A percentile compares a stretch with the other conserved stretches of the same genome.
Conservation (phyloP, 2,113 vertebrate species). For the Setophaga petechia region DNA sequence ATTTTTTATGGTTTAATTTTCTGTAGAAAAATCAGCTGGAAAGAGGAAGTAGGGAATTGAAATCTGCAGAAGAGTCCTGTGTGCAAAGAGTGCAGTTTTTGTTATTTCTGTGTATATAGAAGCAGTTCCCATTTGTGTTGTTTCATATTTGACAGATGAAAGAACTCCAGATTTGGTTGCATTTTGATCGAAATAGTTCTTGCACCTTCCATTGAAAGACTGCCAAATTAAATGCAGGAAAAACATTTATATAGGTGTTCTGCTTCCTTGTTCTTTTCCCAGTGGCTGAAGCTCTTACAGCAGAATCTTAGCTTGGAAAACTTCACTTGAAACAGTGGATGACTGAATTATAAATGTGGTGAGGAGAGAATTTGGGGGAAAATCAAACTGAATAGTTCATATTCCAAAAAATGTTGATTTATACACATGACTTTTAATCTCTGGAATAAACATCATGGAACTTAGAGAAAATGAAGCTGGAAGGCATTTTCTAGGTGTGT, state of each 20-base stretch:
- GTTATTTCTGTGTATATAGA: background rate
- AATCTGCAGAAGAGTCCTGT: background rate
- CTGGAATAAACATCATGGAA: background rate
- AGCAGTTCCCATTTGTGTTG: background rate
- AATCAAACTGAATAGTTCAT: background rate
- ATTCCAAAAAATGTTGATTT: background rate
- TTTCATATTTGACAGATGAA: background rate
- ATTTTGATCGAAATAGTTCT: background rate
- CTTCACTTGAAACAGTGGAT: background rate
- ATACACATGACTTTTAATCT: background rate
- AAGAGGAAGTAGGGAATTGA: background rate
- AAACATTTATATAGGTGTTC: background rate
- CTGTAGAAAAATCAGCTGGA: background rate
- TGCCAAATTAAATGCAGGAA: background rate
- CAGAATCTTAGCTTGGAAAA: background rate
- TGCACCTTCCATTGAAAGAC: background rate
- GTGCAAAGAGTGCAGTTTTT: background rate
- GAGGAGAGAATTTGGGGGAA: background rate
- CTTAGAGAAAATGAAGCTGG: background rate
- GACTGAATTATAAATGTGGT: accelerated
- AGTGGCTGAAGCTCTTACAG: background rate
- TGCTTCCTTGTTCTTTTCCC: background rate
- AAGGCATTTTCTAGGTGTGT: background rate
- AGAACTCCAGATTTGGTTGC: background rate
- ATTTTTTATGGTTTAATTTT: background rate